Evolutionary conservation across 2,797 vertebrate species (phyloP).

Genomic region (Oceanodroma leucorhoa): DNA sequence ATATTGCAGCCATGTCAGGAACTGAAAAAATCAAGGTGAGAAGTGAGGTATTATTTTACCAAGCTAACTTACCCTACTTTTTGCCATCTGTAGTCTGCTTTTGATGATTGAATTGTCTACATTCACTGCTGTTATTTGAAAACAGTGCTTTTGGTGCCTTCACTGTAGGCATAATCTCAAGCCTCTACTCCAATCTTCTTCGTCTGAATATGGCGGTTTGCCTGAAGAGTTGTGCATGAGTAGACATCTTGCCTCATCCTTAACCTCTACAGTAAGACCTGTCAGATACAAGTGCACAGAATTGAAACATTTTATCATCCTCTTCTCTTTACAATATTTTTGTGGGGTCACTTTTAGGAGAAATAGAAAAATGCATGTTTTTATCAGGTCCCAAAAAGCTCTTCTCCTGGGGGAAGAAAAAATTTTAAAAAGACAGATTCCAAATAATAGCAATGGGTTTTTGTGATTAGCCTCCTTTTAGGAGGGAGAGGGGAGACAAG

Average conservation of each 20-base stretch:
- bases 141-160: not conserved
- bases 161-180: not conserved
- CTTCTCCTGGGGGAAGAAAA: accelerated
- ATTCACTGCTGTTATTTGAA: not conserved
- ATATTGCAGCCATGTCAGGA: not conserved
- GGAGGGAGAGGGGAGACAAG: not conserved
- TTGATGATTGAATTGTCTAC: not conserved
- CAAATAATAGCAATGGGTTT: not conserved
- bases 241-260: not conserved
- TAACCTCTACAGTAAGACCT: not conserved
- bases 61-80: not conserved
- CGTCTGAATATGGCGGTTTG: not conserved
- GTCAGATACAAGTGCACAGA: not conserved
- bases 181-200: not conserved
- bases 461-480: not conserved
- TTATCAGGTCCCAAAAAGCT: not conserved
- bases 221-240: not conserved
- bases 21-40: not conserved
- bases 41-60: not conserved
- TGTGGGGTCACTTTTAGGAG: not conserved
- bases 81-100: not conserved
- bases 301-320: not conserved
- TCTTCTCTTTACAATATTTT: not conserved
- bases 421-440: not conserved
- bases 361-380: not conserved